Base-by-base conservation (phyloP, 2,888 invertebrate genomes). In the Allygus modestus region DNA sequence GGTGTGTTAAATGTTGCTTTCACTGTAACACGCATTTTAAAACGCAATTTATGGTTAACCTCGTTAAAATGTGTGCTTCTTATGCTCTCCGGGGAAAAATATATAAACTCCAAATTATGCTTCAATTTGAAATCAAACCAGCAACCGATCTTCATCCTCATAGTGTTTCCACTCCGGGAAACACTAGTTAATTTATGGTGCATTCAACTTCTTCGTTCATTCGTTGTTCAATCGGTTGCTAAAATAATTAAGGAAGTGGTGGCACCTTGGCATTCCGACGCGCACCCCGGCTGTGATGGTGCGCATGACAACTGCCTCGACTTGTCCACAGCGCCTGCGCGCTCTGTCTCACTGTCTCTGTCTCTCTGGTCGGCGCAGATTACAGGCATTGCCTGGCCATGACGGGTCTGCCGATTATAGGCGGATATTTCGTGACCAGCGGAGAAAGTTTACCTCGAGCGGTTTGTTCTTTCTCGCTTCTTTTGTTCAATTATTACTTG, bases 391-490 rank as follows among this genome's bases (percentile, higher is more conserved):
- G 26, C 58, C 23, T 1, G 20, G 20, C 23, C 5, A 5, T 12
- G 51, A 51, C 51, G 51, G 15, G 2, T 51, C 51, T 17, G 4
- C 15, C 12, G 65, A 65, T 65, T 65, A 65, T 28, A 15, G 58
- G 58, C 23, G 23, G 65, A 0, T 28, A 65, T 31, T 28, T 28
- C 65, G 31, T 12, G 65, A 65, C 65, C 12, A 0, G 11, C 7
- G 65, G 65, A 28, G 65, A 65, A 31, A 65, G 65, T 28, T 65
- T 28, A 31, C 65, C 65, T 65, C 0, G 28, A 65, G 65, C 65
- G 5, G 31, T 15, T 65, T 28, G 65, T 65, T 28, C 12, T 65
- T 12, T 31, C 0, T 15, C 2, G 12, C 1, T 65, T 65, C 28
- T 65, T 65, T 65, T 28, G 65, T 65, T 65, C 17, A 4, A 12